phyloP scores from a whole-genome alignment of 2,888 invertebrate species.

The Chromoteleia sp. region DNA sequence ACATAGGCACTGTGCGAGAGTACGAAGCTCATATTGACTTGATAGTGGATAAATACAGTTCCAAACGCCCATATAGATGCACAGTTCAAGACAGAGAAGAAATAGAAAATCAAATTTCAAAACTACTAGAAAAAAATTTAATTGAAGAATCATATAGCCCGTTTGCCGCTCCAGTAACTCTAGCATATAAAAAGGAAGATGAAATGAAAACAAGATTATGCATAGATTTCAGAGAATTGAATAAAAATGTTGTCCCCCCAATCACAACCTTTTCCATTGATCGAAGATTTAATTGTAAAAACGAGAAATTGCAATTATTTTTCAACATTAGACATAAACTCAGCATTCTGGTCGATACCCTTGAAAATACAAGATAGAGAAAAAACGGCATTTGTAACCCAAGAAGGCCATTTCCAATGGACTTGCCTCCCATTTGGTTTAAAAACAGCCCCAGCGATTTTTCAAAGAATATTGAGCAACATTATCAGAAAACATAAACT shows the following conservation, averaged over 20 bases:
- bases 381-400: constrained; percentile 65
- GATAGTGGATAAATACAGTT: constrained; percentile 67
- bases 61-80: constrained; percentile 69
- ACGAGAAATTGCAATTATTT: constrained; percentile 10
- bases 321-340: constrained; percentile 71
- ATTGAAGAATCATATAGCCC: constrained; percentile 73
- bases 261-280: neutral
- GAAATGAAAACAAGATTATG: constrained; percentile 71
- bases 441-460: constrained; percentile 67
- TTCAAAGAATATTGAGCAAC: constrained; percentile 59
- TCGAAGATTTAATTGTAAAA: neutral
- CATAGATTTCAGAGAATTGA: constrained; percentile 71
- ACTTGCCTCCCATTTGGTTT: constrained; percentile 61
- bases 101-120: constrained; percentile 72
- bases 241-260: constrained; percentile 63
- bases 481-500: constrained; percentile 61
- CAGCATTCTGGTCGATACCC: constrained; percentile 74
- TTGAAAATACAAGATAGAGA: constrained; percentile 65
- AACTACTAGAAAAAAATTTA: constrained; percentile 69
- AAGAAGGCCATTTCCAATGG: constrained; percentile 52
- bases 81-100: constrained; percentile 70
- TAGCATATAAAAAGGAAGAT: constrained; percentile 72
- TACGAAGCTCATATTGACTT: constrained; percentile 71
- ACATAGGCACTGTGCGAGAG: constrained; percentile 70
- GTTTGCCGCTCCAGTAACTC: constrained; percentile 58